Evolutionary conservation across 2,797 vertebrate species (phyloP).

Genomic region (Catostomus latipinnis): DNA sequence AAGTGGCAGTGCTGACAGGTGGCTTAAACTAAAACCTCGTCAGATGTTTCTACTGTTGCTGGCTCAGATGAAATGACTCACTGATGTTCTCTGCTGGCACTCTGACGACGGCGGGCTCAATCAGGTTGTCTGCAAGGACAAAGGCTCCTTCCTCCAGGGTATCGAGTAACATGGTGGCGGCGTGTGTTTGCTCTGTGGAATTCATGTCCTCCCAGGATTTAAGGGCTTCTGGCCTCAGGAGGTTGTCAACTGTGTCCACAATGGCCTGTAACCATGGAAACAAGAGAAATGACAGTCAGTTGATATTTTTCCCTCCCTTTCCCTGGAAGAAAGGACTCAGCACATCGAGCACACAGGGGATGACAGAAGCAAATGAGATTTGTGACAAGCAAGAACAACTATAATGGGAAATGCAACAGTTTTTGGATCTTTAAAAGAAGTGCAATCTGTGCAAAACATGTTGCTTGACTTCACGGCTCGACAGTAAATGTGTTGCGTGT

Average conservation of each 20-base stretch:
- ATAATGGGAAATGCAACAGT: conserved; percentile 52
- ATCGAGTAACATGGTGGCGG: conserved; percentile 97
- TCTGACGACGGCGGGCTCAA: conserved; percentile 94
- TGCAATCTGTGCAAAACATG: background rate
- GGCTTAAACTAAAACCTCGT: background rate
- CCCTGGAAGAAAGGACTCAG: conserved; percentile 38
- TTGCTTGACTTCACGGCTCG: background rate
- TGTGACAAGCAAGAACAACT: conserved; percentile 68
- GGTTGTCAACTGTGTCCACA: conserved; percentile 98
- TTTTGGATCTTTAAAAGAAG: background rate
- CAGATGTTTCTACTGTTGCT: background rate
- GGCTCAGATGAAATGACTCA: conserved; percentile 74
- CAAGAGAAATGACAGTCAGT: conserved; percentile 71
- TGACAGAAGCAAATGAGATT: conserved; percentile 66
- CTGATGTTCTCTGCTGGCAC: conserved; percentile 98
- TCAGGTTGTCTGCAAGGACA: conserved; percentile 96
- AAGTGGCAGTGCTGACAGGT: background rate
- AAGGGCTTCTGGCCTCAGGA: conserved; percentile 94
- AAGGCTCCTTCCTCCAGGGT: conserved; percentile 98
- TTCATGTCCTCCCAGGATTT: conserved; percentile 99
- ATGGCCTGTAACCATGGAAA: conserved; percentile 92
- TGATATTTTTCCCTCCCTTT: conserved; percentile 58
- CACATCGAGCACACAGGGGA: conserved; percentile 43
- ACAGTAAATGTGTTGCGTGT: conserved; percentile 24
- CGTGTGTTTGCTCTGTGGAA: conserved; percentile 93